Percentiles rank a stretch among this genome's conserved stretches.
phyloP scores from a whole-genome alignment of 2,113 vertebrate species.

The Pluvianellus socialis region DNA sequence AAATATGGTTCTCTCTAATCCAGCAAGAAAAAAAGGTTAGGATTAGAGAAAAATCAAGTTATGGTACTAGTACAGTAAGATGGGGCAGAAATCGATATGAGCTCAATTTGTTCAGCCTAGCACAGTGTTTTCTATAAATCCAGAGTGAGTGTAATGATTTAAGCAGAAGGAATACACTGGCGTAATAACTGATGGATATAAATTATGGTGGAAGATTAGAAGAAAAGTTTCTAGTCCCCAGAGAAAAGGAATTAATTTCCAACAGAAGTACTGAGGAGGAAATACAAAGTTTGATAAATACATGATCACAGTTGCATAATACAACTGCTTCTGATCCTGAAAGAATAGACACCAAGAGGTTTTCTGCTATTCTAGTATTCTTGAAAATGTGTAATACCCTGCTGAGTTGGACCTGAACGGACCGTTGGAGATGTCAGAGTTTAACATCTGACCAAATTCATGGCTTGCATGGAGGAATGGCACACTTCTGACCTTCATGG shows the following conservation, averaged over 20 bases:
- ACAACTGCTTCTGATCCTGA: background rate
- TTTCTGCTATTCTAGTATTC: background rate
- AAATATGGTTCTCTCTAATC: background rate
- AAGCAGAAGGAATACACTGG: background rate
- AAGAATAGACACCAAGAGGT: background rate
- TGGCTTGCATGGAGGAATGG: background rate
- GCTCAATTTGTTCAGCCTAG: background rate
- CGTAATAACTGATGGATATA: background rate
- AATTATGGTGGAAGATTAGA: background rate
- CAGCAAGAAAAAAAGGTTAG: background rate
- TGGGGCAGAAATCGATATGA: background rate
- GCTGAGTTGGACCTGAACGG: background rate
- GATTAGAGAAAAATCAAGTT: background rate
- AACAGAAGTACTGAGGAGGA: background rate
- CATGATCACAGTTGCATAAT: background rate
- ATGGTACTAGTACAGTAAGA: background rate
- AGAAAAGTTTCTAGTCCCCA: background rate
- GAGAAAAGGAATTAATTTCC: constrained; percentile 11
- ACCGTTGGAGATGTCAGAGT: background rate
- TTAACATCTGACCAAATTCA: background rate
- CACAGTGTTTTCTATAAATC: background rate
- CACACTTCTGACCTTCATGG: background rate
- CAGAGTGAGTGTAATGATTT: background rate
- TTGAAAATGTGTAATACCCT: background rate
- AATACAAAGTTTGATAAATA: background rate